Conservation (phyloP, 2,113 vertebrate genomes). For the Varanus komodoensis region DNA sequence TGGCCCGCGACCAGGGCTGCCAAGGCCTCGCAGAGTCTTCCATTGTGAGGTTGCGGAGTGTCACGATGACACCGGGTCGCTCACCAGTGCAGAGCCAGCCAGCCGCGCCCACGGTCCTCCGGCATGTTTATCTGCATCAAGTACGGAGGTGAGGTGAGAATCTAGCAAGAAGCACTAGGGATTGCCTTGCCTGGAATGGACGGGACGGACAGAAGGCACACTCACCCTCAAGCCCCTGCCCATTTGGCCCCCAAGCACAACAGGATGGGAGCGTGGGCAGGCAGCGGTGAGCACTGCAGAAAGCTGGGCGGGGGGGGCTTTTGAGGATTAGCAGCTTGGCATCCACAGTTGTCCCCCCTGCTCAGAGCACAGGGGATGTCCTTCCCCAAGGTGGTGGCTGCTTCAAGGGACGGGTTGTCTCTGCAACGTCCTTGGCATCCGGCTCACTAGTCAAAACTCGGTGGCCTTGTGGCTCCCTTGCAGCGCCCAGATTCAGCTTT, state of each 20-base stretch:
- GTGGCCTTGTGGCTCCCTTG: not conserved
- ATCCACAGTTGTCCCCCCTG: not conserved
- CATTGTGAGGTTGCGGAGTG: not conserved
- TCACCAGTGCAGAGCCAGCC: not conserved
- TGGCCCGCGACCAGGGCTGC: no score
- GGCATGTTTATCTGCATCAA: slow-evolving; percentile 35
- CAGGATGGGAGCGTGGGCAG: not conserved
- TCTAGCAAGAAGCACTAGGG: not conserved
- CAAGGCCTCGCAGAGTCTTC: not conserved
- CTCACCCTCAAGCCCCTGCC: not conserved
- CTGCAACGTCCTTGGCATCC: not conserved
- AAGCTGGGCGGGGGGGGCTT: not conserved
- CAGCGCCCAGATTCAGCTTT: not conserved
- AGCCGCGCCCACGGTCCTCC: not conserved
- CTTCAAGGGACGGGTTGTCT: not conserved
- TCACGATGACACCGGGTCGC: not conserved
- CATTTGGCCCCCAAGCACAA: not conserved
- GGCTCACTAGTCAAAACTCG: not conserved
- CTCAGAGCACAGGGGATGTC: not conserved
- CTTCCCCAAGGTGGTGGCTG: not conserved
- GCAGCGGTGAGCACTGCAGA: not conserved
- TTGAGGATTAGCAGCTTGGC: not conserved
- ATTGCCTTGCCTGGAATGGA: not conserved
- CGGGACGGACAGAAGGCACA: not conserved
- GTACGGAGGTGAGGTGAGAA: slow-evolving; percentile 24